Evolutionary conservation across 2,888 invertebrate species (phyloP), one percentile per base, ranked within the genome.

Genomic region (Nomada ferruginata): DNA sequence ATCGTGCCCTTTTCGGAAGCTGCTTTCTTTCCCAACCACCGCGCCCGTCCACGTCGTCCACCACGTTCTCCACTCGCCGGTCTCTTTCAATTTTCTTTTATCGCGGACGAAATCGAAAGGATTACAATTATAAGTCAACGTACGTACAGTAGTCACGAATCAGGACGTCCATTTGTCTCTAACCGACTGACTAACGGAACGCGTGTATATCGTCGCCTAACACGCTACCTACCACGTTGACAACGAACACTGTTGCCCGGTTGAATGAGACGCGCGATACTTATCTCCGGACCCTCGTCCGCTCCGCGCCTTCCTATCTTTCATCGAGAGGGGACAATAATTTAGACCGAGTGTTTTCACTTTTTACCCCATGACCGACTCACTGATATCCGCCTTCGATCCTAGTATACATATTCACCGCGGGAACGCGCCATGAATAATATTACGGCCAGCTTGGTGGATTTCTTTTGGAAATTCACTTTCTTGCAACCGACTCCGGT

Each of bases 261-360:
- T 82, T 86, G 89, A 89, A 90, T 90, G 87, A 88, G 87, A 89
- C 86, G 87, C 87, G 84, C 88, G 90, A 91, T 91, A 86, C 89
- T 90, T 91, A 91, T 91, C 91, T 87, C 79, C 71, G 74, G 66
- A 83, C 85, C 85, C 85, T 82, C 76, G 79, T 78, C 65, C 80
- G 65, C 74, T 87, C 75, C 73, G 69, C 87, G 79, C 82, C 83
- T 73, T 84, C 83, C 83, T 87, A 89, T 89, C 89, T 85, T 85
- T 83, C 87, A 83, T 86, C 85, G 78, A 75, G 47, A 80, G 71
- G 36, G 76, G 83, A 85, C 88, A 83, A 86, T 88, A 88, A 90
- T 85, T 90, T 88, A 89, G 82, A 83, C 69, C 85, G 82, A 79
- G 66, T 64, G 79, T 82, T 82, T 82, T 84, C 82, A 74, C 84